phyloP scores from a whole-genome alignment of 2,797 vertebrate species.

The Liparis tanakae region DNA sequence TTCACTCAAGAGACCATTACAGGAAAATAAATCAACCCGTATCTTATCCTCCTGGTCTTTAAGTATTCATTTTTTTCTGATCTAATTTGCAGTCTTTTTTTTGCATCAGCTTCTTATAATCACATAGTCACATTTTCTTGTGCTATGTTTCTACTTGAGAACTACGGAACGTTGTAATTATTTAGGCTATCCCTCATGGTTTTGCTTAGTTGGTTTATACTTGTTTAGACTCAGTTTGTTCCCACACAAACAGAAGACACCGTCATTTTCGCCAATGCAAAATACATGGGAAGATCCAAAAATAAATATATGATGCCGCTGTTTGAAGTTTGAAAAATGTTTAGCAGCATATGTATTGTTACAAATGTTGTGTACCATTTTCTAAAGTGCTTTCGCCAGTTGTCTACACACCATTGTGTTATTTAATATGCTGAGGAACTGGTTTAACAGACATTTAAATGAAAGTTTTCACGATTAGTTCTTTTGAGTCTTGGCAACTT shows the following conservation, averaged over 20 bases:
- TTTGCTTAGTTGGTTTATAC: slow-evolving; percentile 12
- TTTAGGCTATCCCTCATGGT: background rate
- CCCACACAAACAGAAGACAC: background rate
- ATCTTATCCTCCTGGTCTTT: slow-evolving; percentile 13
- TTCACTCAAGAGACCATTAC: slow-evolving; percentile 60
- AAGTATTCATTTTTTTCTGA: background rate
- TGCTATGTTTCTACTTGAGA: background rate
- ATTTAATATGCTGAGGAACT: background rate
- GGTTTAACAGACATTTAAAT: background rate
- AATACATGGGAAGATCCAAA: background rate
- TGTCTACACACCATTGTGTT: background rate
- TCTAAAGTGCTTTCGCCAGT: background rate
- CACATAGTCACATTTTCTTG: slow-evolving; percentile 2
- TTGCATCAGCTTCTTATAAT: background rate
- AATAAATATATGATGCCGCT: too few relatives aligned
- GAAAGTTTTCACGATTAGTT: background rate
- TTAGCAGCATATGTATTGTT: too few relatives aligned
- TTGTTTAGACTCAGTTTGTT: background rate
- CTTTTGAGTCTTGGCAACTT: background rate
- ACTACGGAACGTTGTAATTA: background rate
- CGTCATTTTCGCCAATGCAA: background rate
- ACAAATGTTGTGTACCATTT: too few relatives aligned
- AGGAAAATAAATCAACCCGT: slow-evolving; percentile 48
- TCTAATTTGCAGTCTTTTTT: slow-evolving; percentile 18
- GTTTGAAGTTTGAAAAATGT: too few relatives aligned